These are phyloP conservation scores for Oncorhynchus kisutch DNA, from an alignment of 2,113 vertebrate genomes.

Conservation along the genomic window DNA sequence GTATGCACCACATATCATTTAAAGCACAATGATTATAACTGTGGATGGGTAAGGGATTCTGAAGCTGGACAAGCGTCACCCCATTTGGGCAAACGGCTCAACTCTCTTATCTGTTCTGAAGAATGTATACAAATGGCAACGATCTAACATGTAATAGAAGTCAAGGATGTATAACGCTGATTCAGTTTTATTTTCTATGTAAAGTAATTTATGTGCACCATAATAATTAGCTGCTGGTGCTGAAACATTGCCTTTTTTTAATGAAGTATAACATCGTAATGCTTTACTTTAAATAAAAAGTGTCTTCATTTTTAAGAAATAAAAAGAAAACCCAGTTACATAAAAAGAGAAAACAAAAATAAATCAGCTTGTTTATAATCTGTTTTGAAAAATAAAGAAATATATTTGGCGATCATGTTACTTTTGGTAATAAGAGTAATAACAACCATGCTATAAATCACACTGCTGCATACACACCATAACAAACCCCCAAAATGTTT, in stretches of 20 bases:
- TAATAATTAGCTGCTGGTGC: no score
- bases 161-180: no score
- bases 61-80: neutral
- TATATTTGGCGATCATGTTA: constrained; percentile 48
- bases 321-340: constrained; percentile 17
- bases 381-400: neutral
- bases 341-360: neutral
- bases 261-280: neutral
- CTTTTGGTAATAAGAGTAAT: constrained; percentile 42
- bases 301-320: constrained; percentile 4
- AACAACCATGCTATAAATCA: neutral
- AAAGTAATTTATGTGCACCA: no score
- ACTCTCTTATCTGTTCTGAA: neutral
- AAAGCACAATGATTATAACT: neutral
- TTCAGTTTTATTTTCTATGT: no score
- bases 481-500: neutral
- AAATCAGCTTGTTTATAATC: constrained; percentile 4
- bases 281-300: neutral
- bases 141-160: no score
- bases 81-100: neutral
- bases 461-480: neutral
- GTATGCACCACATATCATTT: neutral
- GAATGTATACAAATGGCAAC: no score
- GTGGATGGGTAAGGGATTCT: neutral
- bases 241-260: neutral